Evolutionary conservation across 2,113 vertebrate genomes (phyloP).

Genomic region (Ictalurus punctatus): DNA sequence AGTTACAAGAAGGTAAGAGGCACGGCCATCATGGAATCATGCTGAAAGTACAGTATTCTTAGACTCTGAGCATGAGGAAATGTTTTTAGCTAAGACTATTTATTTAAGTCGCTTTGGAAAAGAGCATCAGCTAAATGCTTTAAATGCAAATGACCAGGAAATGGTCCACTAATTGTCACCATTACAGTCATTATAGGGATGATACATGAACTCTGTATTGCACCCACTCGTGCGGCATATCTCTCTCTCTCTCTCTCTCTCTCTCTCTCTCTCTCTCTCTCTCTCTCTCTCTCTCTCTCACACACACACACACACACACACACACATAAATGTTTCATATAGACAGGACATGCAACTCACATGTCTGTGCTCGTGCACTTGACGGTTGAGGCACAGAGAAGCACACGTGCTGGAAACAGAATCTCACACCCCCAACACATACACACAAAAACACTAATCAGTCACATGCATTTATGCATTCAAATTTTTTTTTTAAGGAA

Average conservation of each 20-base stretch:
- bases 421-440: not conserved
- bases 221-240: too few species aligned
- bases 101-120: too few species aligned
- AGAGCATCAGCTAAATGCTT: too few species aligned
- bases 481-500: too few species aligned
- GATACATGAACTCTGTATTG: not conserved
- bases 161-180: constrained; percentile 1
- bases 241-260: not conserved
- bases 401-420: not conserved
- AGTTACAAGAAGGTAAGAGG: too few species aligned
- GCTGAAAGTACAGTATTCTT: too few species aligned
- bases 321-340: not conserved
- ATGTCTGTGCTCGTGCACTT: not conserved
- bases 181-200: constrained; percentile 4
- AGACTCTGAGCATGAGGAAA: too few species aligned
- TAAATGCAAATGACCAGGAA: not conserved
- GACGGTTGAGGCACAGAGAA: not conserved
- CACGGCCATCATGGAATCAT: too few species aligned
- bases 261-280: not conserved
- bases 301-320: not conserved
- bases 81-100: too few species aligned
- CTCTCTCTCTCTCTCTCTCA: not conserved
- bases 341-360: not conserved
- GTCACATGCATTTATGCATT: not conserved
- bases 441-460: not conserved